Conservation (phyloP, 2,113 vertebrate genomes). For the Callopanchax toddi region DNA sequence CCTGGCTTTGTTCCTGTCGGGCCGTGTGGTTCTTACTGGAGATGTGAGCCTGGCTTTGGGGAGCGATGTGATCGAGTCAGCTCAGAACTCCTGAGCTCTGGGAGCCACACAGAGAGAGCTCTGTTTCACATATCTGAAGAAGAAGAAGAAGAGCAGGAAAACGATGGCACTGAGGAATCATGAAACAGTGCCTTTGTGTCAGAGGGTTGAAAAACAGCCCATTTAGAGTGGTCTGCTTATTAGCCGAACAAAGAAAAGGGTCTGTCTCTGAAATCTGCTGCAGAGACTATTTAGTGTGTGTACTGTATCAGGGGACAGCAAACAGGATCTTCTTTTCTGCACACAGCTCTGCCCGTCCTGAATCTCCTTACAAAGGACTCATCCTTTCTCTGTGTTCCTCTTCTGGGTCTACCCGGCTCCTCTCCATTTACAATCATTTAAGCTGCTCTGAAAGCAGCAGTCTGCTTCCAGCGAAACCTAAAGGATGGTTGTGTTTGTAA, state of each 20-base stretch:
- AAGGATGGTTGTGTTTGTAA: conserved; percentile 28
- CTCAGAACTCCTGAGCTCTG: conserved; percentile 64
- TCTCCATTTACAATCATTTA: conserved; percentile 61
- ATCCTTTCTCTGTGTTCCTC: conserved; percentile 67
- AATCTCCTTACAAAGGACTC: conserved; percentile 66
- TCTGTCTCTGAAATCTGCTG: conserved; percentile 76
- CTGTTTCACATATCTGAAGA: conserved; percentile 76
- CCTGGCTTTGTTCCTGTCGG: conserved; percentile 42
- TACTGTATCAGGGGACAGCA: conserved; percentile 77
- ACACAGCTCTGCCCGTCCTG: conserved; percentile 49
- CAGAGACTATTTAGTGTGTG: conserved; percentile 76
- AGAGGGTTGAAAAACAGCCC: conserved; percentile 80
- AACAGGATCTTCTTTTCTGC: conserved; percentile 77
- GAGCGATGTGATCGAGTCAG: conserved; percentile 69
- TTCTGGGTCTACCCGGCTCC: conserved; percentile 44
- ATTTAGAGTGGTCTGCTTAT: conserved; percentile 79
- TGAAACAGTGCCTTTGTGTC: conserved; percentile 81
- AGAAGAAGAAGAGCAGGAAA: conserved; percentile 77
- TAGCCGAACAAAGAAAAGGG: conserved; percentile 75
- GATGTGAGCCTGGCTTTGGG: conserved; percentile 46
- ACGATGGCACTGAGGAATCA: conserved; percentile 77
- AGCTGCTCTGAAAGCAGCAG: conserved; percentile 49
- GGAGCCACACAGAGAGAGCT: conserved; percentile 74
- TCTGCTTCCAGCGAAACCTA: conserved; percentile 23
- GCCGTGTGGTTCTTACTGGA: conserved; percentile 37